Percentiles rank a stretch among this genome's conserved stretches.
These are phyloP conservation scores for Apamea crenata DNA, from an alignment of 2,888 invertebrate species.

Conservation along the genomic window DNA sequence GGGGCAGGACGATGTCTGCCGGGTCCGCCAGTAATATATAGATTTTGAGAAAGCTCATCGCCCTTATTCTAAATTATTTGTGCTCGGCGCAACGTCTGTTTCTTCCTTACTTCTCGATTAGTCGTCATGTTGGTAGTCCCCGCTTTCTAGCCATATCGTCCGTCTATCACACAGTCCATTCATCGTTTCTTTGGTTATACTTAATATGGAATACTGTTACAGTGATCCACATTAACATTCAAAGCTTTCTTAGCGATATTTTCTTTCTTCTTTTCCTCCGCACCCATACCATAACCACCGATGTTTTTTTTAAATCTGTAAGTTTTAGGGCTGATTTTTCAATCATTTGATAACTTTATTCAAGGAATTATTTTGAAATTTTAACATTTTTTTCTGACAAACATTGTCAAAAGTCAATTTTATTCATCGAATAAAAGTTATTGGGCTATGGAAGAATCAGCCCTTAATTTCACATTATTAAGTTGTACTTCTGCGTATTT, in stretches of 20 bases:
- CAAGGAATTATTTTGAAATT: too few species aligned
- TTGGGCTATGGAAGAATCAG: too few species aligned
- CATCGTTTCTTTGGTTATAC: background rate
- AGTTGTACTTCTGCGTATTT: conserved; percentile 31
- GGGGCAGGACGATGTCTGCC: too few species aligned
- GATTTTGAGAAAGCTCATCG: background rate
- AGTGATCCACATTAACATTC: background rate
- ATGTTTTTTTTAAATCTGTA: background rate
- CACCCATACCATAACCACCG: background rate
- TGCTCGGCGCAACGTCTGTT: background rate
- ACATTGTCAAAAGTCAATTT: too few species aligned
- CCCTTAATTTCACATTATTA: background rate
- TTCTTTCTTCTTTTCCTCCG: background rate
- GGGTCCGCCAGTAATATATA: too few species aligned
- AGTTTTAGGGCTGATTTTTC: too few species aligned
- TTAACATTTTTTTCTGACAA: too few species aligned
- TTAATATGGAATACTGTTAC: background rate
- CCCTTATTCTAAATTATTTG: background rate
- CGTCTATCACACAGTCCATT: background rate
- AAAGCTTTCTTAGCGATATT: background rate
- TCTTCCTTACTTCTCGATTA: background rate
- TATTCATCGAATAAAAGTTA: too few species aligned
- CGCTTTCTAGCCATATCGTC: background rate
- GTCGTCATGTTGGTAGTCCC: too few species aligned
- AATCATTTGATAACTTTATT: too few species aligned